These are phyloP conservation scores for Acestrorhynchus altus DNA, from an alignment of 2,797 vertebrate species.

Conservation along the genomic window DNA sequence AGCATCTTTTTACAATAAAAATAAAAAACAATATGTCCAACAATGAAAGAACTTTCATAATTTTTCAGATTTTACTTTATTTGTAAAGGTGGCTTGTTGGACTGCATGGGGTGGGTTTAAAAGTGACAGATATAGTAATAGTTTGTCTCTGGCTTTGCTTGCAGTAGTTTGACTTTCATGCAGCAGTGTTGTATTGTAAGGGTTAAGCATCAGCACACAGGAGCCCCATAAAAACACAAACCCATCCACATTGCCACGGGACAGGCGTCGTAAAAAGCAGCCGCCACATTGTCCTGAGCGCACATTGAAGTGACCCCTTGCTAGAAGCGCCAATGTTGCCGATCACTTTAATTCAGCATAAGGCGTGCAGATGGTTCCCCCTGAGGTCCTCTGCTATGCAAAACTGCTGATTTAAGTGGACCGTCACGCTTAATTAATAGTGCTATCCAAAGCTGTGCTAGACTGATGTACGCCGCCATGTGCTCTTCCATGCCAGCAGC, in stretches of 20 bases:
- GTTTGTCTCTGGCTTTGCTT: no score
- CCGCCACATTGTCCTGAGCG: slow-evolving; percentile 23
- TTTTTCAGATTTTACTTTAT: no score
- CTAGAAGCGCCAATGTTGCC: slow-evolving; percentile 69
- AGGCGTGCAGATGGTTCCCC: slow-evolving; percentile 75
- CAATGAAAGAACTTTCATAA: no score
- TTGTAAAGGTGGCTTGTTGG: no score
- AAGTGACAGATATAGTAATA: no score
- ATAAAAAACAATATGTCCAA: no score
- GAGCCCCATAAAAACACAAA: neutral
- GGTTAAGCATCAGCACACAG: neutral
- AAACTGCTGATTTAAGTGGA: slow-evolving; percentile 81
- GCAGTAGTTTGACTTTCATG: no score
- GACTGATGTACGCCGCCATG: slow-evolving; percentile 71
- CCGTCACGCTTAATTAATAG: slow-evolving; percentile 81
- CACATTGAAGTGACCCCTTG: slow-evolving; percentile 58
- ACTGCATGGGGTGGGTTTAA: no score
- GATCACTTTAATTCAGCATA: slow-evolving; percentile 72
- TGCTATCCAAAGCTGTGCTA: slow-evolving; percentile 66
- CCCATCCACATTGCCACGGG: neutral
- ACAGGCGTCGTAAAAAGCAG: neutral
- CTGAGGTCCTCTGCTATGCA: slow-evolving; percentile 67
- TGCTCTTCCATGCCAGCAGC: slow-evolving; percentile 67
- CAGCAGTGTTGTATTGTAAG: no score
- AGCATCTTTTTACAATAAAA: no score